Evolutionary conservation across 2,888 invertebrate species (phyloP), one percentile per base, ranked within the genome.

Genomic region (Metopia argyrocephala): DNA sequence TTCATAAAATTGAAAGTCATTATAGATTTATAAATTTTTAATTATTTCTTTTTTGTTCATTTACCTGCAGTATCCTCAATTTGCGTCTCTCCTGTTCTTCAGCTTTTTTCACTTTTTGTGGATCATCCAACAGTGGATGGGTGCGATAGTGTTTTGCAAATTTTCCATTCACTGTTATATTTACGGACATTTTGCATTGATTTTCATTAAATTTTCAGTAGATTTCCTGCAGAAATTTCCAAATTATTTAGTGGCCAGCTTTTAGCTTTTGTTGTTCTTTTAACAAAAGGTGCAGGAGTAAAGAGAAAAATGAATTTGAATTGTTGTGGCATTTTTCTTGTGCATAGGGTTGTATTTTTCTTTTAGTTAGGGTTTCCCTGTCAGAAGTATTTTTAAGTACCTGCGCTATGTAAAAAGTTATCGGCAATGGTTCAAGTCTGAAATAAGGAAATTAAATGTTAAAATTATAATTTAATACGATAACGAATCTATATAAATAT

Each of bases 61-160:
- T n/a, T 87, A 94, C 94, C 91, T 94, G 93, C 86, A 93, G 91
- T 75, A 94, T 86, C 83, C 94, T 92, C 86, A 93, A 91, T 89
- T 91, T 92, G 83, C 92, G 91, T 65, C 93, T 91, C 74, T 93
- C 91, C 84, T 92, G 92, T 75, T 92, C 91, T 83, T 92, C 92
- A 84, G 92, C 92, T 86, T 92, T 92, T 86, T 91, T 92, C 0
- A 91, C 88, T 73, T 90, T 89, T 83, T 93, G 92, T 4, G 91
- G 87, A 88, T 93, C 93, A 21, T 80, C 80, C 0, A 88, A 76
- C 28, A 85, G 73, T 45, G 81, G 62, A 28, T 84, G 91, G 52
- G 91, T 91, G 28, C 89, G 88, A 62, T 89, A 89, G 78, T 91
- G 91, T 84, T 90, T 91, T 6, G 92, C 89, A 57, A 92, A 92